Base-by-base conservation (phyloP, 2,888 invertebrate species). In the Molanna angustata region DNA sequence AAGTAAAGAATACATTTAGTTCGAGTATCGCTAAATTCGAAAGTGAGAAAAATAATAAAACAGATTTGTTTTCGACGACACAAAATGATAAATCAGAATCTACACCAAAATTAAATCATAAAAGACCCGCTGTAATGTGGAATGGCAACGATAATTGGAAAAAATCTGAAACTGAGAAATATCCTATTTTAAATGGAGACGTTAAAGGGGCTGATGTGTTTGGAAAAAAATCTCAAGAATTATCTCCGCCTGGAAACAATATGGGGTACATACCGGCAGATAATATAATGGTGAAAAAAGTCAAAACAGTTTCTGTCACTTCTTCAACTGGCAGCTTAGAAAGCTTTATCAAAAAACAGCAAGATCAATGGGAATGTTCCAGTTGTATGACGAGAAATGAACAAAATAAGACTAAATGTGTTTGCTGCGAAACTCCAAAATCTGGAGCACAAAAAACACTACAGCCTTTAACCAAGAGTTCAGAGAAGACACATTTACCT, bases 301-400 rank as follows among this genome's bases (percentile, higher is more conserved):
- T 42, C 6, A 49, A 49, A 42, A 22, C 49, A 11, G 49, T 42
- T 35, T 19, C 21, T 2, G 32, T 16, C 4, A 4, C 31, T 14
- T 13, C 32, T 2, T 31, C 16, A 20, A 32, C 32, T 11, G 45
- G 42, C 55, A 61, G 14, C 46, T 59, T 40, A 61, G 63, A 44
- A n/a, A 53, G 50, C n/a, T 56, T 56, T 18, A 45, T 55, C 11
- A 52, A 58, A 40, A 55, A 58, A 37, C 56, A 56, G 22, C 44
- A 52, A 17, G 22, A 48, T 17, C 59, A 79, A 16, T 88, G 88
- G 88, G 81, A 83, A 61, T 88, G 88, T 66, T 68, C 74, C 1
- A 71, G 69, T 16, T 88, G 88, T 64, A 72, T 82, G 68, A 69
- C 85, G 11, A 70, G 76, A 33, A 87, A 87, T 64, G 67, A 74